These are phyloP conservation scores for Watsonalla binaria DNA, from an alignment of 2,888 invertebrate genomes.

Conservation along the genomic window DNA sequence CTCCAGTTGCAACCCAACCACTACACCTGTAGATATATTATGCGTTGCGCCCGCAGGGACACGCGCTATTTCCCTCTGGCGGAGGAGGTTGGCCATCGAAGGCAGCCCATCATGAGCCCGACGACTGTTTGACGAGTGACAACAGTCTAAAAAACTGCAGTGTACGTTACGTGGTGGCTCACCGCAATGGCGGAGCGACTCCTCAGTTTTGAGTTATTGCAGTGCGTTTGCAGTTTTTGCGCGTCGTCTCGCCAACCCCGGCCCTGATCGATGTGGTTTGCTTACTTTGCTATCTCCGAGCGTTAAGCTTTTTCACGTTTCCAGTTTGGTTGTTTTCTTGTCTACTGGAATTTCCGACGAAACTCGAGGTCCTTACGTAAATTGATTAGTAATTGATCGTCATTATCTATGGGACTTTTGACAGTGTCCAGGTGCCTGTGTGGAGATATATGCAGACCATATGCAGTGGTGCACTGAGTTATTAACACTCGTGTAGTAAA, in stretches of 20 bases:
- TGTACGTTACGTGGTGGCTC: slow-evolving; percentile 60
- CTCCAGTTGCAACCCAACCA: slow-evolving; percentile 22
- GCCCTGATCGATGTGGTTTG: slow-evolving; percentile 51
- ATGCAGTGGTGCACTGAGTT: no score
- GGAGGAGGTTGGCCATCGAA: slow-evolving; percentile 66
- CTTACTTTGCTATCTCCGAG: slow-evolving; percentile 43
- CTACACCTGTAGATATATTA: slow-evolving; percentile 10
- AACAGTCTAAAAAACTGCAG: slow-evolving; percentile 67
- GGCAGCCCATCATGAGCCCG: slow-evolving; percentile 72
- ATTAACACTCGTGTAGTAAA: no score
- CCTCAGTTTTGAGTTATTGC: slow-evolving; percentile 70
- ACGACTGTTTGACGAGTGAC: slow-evolving; percentile 74
- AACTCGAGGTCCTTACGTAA: slow-evolving; percentile 3
- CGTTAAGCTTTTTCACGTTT: slow-evolving; percentile 30
- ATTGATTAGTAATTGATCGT: slow-evolving; percentile 17
- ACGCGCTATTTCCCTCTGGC: slow-evolving; percentile 12
- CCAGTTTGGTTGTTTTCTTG: slow-evolving; percentile 26
- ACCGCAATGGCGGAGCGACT: slow-evolving; percentile 29
- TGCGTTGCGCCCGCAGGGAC: slow-evolving; percentile 7
- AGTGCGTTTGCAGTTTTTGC: slow-evolving; percentile 39
- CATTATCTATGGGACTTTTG: slow-evolving; percentile 9
- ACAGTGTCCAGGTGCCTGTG: no score
- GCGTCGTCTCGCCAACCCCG: slow-evolving; percentile 10
- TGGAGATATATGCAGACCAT: no score
- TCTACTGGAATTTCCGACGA: slow-evolving; percentile 12